These are phyloP conservation scores for Saccostrea cuccullata DNA, from an alignment of 1,140 invertebrate species.

Conservation along the genomic window DNA sequence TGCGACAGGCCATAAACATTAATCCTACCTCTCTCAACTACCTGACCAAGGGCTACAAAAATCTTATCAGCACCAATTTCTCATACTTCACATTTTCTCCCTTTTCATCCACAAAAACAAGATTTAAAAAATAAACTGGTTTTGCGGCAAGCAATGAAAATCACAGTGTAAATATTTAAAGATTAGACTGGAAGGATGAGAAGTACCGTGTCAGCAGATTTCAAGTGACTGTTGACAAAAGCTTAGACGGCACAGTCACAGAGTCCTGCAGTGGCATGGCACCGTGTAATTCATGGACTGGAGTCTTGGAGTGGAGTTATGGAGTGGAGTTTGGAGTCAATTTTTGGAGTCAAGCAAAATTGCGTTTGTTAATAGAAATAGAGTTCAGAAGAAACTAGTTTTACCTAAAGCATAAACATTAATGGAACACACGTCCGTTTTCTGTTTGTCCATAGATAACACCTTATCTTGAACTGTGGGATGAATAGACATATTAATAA, in stretches of 20 bases:
- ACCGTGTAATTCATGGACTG: too few species aligned
- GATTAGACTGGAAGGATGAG: not conserved
- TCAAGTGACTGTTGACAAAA: not conserved
- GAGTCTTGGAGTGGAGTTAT: too few species aligned
- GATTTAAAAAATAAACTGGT: slow-evolving; percentile 8
- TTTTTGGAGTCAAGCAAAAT: too few species aligned
- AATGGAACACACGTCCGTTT: too few species aligned
- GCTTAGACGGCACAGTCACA: slow-evolving; percentile 1
- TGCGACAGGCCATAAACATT: not conserved
- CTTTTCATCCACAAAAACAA: slow-evolving; percentile 24
- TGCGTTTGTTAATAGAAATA: too few species aligned
- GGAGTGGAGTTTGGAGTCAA: too few species aligned
- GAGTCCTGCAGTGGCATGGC: not conserved
- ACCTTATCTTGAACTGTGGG: too few species aligned
- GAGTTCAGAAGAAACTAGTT: too few species aligned
- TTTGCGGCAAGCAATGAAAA: not conserved
- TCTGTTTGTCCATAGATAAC: too few species aligned
- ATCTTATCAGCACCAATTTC: slow-evolving; percentile 9
- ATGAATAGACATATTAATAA: too few species aligned
- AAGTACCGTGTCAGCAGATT: slow-evolving; percentile 12
- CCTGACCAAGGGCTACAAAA: slow-evolving; percentile 19
- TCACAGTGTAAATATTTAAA: slow-evolving; percentile 25
- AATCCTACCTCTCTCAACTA: not conserved
- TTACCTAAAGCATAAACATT: too few species aligned
- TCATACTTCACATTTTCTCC: slow-evolving; percentile 33